Conservation (phyloP, 2,797 vertebrate genomes). For the Cirrhinus molitorella region DNA sequence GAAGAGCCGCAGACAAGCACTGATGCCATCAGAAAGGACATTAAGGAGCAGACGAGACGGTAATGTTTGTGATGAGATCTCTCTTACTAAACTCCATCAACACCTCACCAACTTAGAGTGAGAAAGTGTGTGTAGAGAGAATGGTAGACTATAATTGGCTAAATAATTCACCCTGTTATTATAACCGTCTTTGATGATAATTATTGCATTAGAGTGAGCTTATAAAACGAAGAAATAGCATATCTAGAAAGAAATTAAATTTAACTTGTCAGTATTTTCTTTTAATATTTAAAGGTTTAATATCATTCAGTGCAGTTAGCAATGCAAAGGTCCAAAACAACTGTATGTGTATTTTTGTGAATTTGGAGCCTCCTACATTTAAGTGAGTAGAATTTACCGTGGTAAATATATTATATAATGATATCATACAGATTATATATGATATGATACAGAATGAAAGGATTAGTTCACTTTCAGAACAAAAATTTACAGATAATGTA, state of each 20-base stretch:
- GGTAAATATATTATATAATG: neutral
- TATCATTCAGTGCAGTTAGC: neutral
- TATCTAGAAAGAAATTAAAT: neutral
- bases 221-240: neutral
- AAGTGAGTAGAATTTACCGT: neutral
- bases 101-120: neutral
- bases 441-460: too few relatives aligned
- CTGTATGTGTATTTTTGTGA: neutral
- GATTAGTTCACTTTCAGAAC: too few relatives aligned
- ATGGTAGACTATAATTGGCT: neutral
- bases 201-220: neutral
- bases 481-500: too few relatives aligned
- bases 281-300: neutral
- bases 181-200: neutral
- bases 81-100: conserved; percentile 15
- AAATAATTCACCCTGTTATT: neutral
- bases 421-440: too few relatives aligned
- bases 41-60: conserved; percentile 23
- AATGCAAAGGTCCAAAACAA: neutral
- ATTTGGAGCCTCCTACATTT: neutral
- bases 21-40: conserved; percentile 13
- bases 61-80: conserved; percentile 24
- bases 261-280: neutral
- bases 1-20: conserved; percentile 25
- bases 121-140: conserved; percentile 1